Percentiles rank a stretch among this genome's conserved stretches.
phyloP scores from a whole-genome alignment of 2,797 vertebrate genomes.

The Pseudocheirus occidentalis region DNA sequence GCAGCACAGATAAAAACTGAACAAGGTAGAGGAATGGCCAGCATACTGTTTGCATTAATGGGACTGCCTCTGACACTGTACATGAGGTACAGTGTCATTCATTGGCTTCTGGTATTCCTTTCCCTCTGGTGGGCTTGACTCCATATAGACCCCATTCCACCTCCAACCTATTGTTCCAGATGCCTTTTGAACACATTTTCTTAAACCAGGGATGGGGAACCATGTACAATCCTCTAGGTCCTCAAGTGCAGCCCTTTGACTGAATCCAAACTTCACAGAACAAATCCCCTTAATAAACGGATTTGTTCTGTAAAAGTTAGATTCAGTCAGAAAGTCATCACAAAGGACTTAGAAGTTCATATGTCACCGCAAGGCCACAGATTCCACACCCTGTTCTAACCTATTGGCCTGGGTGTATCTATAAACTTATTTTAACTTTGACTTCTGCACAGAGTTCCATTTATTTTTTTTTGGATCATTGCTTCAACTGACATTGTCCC shows the following conservation, averaged over 20 bases:
- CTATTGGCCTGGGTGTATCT: neutral
- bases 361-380: too few relatives aligned
- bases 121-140: neutral
- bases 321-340: too few relatives aligned
- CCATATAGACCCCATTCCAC: neutral
- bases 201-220: too few relatives aligned
- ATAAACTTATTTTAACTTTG: neutral
- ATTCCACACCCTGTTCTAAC: neutral
- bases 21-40: neutral
- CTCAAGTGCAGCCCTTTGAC: too few relatives aligned
- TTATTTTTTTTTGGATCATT: neutral
- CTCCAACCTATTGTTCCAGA: neutral
- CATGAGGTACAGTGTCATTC: neutral
- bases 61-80: neutral
- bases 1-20: neutral
- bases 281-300: too few relatives aligned
- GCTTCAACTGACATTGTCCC: neutral
- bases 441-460: neutral
- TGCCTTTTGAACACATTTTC: neutral
- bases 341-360: too few relatives aligned
- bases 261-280: too few relatives aligned
- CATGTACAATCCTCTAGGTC: too few relatives aligned
- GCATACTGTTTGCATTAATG: neutral
- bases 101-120: neutral
- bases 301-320: too few relatives aligned